Evolutionary conservation across 2,113 vertebrate genomes (phyloP).

Genomic region (Boulengerochromis microlepis): DNA sequence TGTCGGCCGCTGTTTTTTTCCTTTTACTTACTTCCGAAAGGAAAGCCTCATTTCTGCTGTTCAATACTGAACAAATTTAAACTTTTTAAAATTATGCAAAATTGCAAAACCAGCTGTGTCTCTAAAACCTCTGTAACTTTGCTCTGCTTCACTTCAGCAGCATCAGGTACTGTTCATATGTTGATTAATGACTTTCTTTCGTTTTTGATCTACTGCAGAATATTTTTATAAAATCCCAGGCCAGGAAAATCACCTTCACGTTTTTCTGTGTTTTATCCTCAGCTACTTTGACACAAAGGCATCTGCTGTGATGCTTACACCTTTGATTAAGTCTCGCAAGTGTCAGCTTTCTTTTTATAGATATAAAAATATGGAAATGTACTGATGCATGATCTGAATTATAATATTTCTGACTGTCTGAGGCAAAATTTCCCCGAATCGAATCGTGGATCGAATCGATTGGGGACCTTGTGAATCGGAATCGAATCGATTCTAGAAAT

Average conservation of each 20-base stretch:
- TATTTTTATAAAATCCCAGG: background rate
- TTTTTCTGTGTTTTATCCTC: background rate
- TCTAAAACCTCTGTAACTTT: background rate
- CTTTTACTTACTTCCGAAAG: background rate
- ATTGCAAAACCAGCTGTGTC: too few species aligned
- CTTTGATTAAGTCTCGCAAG: background rate
- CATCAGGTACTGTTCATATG: background rate
- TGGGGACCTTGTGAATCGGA: background rate
- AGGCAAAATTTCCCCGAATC: fast-evolving
- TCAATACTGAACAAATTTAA: background rate
- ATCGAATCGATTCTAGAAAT: background rate
- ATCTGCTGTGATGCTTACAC: background rate
- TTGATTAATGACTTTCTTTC: background rate
- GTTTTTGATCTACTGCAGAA: background rate
- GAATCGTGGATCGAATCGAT: background rate
- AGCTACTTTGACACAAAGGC: background rate
- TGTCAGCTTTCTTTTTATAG: background rate
- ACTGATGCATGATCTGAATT: background rate
- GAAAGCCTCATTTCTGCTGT: background rate
- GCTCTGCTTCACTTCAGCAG: background rate
- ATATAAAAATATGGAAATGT: background rate
- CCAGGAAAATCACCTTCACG: fast-evolving
- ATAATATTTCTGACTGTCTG: background rate
- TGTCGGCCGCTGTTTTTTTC: background rate
- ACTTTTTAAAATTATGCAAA: background rate